Evolutionary conservation across 2,888 invertebrate genomes (phyloP).

Genomic region (Galeruca laticollis): DNA sequence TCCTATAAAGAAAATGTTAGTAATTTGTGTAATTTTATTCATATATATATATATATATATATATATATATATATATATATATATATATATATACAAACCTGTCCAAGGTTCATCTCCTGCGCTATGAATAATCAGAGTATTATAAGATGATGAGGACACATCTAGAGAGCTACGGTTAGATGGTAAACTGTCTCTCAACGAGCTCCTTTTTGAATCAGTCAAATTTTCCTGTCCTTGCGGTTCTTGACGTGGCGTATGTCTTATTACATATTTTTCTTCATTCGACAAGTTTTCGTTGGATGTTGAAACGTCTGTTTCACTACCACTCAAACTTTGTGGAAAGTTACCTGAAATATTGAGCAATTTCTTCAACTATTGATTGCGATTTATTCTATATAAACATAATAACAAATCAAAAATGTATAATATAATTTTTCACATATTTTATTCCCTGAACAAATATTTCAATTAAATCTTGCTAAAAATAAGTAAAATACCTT

Average conservation of each 20-base stretch:
- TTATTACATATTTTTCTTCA: slow-evolving; percentile 86
- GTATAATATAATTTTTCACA: background rate
- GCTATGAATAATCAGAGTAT: slow-evolving; percentile 86
- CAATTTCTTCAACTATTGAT: background rate
- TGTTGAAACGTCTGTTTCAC: slow-evolving; percentile 91
- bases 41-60: too few species aligned
- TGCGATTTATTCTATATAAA: too few species aligned
- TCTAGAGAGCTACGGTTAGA: slow-evolving; percentile 78
- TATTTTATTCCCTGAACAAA: too few species aligned
- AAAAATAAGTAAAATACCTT: slow-evolving; percentile 49
- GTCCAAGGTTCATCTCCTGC: slow-evolving; percentile 81
- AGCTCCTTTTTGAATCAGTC: slow-evolving; percentile 72
- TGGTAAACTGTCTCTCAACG: slow-evolving; percentile 72
- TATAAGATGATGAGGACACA: slow-evolving; percentile 84
- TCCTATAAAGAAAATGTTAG: slow-evolving; percentile 52
- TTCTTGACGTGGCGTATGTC: slow-evolving; percentile 86
- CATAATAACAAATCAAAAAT: background rate
- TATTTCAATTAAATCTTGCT: background rate
- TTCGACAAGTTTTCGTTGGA: slow-evolving; percentile 90
- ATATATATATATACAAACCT: slow-evolving; percentile 63
- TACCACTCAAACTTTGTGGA: slow-evolving; percentile 82
- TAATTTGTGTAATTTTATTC: too few species aligned
- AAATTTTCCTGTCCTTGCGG: slow-evolving; percentile 92
- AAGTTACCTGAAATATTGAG: slow-evolving; percentile 66
- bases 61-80: too few species aligned